Evolutionary conservation across 2,888 invertebrate genomes (phyloP).

Genomic region (Nebria salina): DNA sequence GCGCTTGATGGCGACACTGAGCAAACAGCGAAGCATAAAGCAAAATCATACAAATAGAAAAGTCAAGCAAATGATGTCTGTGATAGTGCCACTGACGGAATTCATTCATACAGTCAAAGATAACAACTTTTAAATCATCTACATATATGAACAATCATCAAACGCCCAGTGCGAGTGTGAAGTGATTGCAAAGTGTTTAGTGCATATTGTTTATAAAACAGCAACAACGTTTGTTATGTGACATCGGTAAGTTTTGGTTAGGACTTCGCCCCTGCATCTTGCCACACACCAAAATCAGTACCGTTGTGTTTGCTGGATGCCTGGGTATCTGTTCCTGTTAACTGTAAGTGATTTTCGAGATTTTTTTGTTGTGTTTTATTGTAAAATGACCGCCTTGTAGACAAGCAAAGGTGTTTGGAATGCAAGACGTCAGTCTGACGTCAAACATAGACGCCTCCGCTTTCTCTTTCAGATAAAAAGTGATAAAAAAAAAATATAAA

Average conservation of each 20-base stretch:
- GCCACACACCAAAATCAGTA: constrained; percentile 4
- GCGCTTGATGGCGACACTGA: constrained; percentile 11
- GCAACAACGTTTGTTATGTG: constrained; percentile 44
- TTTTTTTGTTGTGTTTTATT: constrained; percentile 24
- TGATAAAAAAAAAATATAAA: constrained; percentile 44
- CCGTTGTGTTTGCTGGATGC: not conserved
- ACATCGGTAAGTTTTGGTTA: constrained; percentile 47
- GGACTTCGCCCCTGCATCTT: constrained; percentile 38
- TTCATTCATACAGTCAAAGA: constrained; percentile 43
- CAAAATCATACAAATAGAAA: constrained; percentile 39
- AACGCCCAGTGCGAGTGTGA: constrained; percentile 29
- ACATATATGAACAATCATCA: constrained; percentile 40
- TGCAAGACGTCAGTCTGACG: constrained; percentile 55
- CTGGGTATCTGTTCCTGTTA: not conserved
- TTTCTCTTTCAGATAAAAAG: constrained; percentile 48
- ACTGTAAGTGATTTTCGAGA: constrained; percentile 19
- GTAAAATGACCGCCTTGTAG: constrained; percentile 21
- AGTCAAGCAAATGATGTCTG: constrained; percentile 42
- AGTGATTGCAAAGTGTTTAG: constrained; percentile 32
- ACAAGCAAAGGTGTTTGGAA: constrained; percentile 50
- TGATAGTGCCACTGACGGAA: constrained; percentile 44
- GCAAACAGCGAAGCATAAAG: not conserved
- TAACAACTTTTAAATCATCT: constrained; percentile 39
- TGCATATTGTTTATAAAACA: constrained; percentile 29
- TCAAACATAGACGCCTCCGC: constrained; percentile 54